These are phyloP conservation scores for Hemiprocne comata DNA, from an alignment of 2,113 vertebrate genomes.

Conservation along the genomic window DNA sequence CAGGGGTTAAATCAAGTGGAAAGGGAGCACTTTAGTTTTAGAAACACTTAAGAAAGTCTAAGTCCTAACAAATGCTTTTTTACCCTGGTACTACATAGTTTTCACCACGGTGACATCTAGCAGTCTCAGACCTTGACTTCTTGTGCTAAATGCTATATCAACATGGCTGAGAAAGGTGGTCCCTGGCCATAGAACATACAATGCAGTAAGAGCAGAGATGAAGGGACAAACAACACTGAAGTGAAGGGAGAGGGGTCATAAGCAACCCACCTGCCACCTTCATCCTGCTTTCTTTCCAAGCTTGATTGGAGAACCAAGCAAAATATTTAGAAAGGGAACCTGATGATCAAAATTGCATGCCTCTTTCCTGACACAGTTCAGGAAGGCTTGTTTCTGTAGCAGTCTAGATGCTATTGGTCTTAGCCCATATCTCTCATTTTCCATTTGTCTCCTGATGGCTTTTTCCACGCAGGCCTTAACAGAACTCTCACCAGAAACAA, in stretches of 20 bases:
- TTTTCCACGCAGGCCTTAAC: not conserved
- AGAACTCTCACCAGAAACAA: not conserved
- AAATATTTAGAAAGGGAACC: not conserved
- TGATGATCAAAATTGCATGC: not conserved
- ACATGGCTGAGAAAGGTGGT: not conserved
- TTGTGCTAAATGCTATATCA: not conserved
- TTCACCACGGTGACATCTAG: not conserved
- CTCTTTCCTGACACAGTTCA: not conserved
- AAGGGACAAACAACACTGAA: not conserved
- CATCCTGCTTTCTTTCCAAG: not conserved
- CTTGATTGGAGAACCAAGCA: not conserved
- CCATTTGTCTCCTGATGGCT: not conserved
- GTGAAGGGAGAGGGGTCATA: not conserved
- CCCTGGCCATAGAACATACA: not conserved
- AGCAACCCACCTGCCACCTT: not conserved
- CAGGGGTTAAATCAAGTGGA: not conserved
- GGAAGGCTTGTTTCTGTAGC: not conserved
- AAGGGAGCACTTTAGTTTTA: not conserved
- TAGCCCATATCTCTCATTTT: not conserved
- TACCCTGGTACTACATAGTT: not conserved
- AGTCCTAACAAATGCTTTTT: not conserved
- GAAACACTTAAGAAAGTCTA: not conserved
- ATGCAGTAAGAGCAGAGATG: not conserved
- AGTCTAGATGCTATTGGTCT: not conserved
- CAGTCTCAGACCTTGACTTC: not conserved